Evolutionary conservation across 2,888 invertebrate species (phyloP), one percentile per base, ranked within the genome.

Genomic region (Macaria notata): DNA sequence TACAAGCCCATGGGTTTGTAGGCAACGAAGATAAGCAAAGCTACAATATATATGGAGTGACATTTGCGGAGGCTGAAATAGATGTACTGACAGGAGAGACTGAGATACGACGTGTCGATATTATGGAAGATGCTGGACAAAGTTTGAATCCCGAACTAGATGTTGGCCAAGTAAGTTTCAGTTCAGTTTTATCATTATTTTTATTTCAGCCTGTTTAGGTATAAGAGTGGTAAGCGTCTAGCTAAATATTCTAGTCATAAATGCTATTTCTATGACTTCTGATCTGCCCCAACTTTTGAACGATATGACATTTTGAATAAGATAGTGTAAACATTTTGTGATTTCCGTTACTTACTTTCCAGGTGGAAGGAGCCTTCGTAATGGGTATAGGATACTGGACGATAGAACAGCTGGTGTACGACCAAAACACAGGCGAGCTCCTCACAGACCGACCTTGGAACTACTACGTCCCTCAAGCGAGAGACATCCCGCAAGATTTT

Each of bases 61-160:
- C 92, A 5, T 84, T 93, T 5, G 81, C 92, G n/a, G 95, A 96
- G 84, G 93, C 95, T 0, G 95, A 95, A 78, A 75, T 96, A 0
- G 96, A 96, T 76, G 77, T 95, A 0, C 78, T 96, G 45, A 96
- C 96, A 3, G 96, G 96, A 19, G 94, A 95, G 71, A 88, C 91
- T 61, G 83, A 93, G 63, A 75, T 94, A 19, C 71, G 77, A 0
- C 85, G 94, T 64, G 94, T 94, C 0, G 95, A 95, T 73, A 70
- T 95, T 46, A 65, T 94, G 38, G 93, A 94, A 74, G 95, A 95
- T 73, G 91, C 90, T 6, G 95, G 95, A 2, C 80, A 91, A 45
- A 94, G 94, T 79, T 76, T 95, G 54, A 95, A 89, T 73, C 95
- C 95, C 3, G 78, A 89, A 61, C 77, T 95, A 38, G 95, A 95